phyloP scores from a whole-genome alignment of 2,888 invertebrate genomes.

The Pseudoips prasinana region DNA sequence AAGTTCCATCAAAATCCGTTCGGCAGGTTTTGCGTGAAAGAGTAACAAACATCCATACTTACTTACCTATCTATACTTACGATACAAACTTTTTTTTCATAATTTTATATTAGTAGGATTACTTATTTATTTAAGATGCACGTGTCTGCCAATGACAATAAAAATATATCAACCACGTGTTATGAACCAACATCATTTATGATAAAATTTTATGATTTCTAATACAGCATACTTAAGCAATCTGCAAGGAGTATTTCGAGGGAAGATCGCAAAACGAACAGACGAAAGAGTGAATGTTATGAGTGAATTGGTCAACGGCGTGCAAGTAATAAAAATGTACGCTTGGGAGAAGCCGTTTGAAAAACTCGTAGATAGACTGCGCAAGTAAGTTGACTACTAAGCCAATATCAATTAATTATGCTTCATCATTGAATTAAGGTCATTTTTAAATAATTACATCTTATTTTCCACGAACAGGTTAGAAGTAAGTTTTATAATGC shows the following conservation, averaged over 20 bases:
- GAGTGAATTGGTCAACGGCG: slow-evolving; percentile 90
- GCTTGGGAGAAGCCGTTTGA: slow-evolving; percentile 92
- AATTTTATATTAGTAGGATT: too few species aligned
- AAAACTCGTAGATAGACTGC: slow-evolving; percentile 83
- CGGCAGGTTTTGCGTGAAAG: too few species aligned
- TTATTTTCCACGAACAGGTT: slow-evolving; percentile 59
- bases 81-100: too few species aligned
- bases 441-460: too few species aligned
- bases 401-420: not conserved
- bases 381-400: slow-evolving; percentile 81
- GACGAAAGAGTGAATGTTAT: slow-evolving; percentile 90
- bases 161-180: too few species aligned
- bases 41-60: too few species aligned
- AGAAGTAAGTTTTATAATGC: slow-evolving; percentile 86
- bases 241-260: slow-evolving; percentile 70
- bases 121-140: too few species aligned
- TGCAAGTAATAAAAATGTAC: slow-evolving; percentile 93
- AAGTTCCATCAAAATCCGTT: too few species aligned
- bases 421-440: not conserved
- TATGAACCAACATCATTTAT: too few species aligned
- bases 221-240: slow-evolving; percentile 72
- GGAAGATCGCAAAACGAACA: slow-evolving; percentile 85
- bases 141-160: too few species aligned
- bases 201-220: too few species aligned
- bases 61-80: too few species aligned